Percentiles rank a stretch among this genome's conserved stretches.
These are phyloP conservation scores for Muraenolepis orangiensis DNA, from an alignment of 2,797 vertebrate species.

Conservation along the genomic window DNA sequence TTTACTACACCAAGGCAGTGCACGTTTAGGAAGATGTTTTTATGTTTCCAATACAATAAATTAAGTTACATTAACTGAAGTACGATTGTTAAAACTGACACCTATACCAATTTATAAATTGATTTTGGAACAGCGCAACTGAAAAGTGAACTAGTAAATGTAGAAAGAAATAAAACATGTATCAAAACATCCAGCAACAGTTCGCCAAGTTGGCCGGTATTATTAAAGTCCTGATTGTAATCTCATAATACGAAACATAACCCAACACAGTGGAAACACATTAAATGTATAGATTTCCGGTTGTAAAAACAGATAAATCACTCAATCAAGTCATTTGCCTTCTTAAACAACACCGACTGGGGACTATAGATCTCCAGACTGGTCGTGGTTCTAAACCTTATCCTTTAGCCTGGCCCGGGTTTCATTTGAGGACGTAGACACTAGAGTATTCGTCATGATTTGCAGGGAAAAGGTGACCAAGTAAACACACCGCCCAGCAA, in stretches of 20 bases:
- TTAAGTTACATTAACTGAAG: neutral
- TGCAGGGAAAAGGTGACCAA: neutral
- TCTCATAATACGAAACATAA: neutral
- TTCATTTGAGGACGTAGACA: neutral
- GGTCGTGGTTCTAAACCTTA: neutral
- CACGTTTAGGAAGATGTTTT: neutral
- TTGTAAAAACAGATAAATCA: neutral
- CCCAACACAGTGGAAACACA: neutral
- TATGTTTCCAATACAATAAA: neutral
- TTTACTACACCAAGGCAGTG: neutral
- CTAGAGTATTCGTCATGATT: neutral
- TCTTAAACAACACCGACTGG: neutral
- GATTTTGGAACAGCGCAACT: neutral
- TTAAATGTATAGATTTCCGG: neutral
- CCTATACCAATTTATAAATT: neutral
- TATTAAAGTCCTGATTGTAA: neutral
- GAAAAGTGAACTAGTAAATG: neutral
- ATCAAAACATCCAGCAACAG: conserved; percentile 1
- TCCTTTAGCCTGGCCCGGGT: neutral
- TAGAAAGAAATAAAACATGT: neutral
- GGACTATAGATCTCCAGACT: neutral
- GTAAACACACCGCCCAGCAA: neutral
- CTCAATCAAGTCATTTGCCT: neutral
- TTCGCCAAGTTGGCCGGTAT: neutral
- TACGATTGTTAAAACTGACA: neutral